Base-by-base conservation (phyloP, 2,797 vertebrate genomes). In the Phrynocephalus guinanensis region DNA sequence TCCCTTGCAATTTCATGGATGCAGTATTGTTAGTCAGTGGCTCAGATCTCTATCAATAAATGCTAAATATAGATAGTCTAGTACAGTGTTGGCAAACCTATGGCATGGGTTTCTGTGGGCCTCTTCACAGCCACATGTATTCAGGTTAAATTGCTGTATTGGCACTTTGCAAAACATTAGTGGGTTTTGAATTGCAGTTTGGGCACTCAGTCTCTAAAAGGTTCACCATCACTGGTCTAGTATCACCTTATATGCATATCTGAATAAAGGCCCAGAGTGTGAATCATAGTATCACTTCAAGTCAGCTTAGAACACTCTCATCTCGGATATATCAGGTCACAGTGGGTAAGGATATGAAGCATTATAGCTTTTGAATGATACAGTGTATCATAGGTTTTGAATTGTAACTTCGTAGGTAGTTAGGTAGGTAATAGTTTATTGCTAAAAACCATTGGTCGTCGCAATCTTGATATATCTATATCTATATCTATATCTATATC, bases 11-110 rank as follows among this genome's bases (percentile, higher is more conserved):
- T 87, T 86, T 38, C 72, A 30, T 38, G 86, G 1, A 91, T 86
- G 88, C 28, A 0, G 38, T 85, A 75, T 86, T 90, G 68, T 88
- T 86, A 91, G 86, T 0, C 85, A 1, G 48, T 95, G 94, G 94
- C 88, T 95, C 93, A 94, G 86, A 86, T 80, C 88, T 92, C 92
- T 91, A 94, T 93, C 92, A 94, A 94, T 94, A 93, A 8, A 38
- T 72, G 77, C 66, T 50, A 4, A 90, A 89, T 60, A 87, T 87
- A 86, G 91, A 90, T 90, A 92, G 90, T 89, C 88, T 87, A 75
- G 91, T 92, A 94, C 38, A 38, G 38, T 38, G 38, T 38, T 38
- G 38, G 38, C 38, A 38, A 38, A 38, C 38, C 38, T 38, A 38
- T 38, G 38, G 38, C 38, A 38, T 38, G 38, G 38, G 38, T 38